These are phyloP conservation scores for Agrotis puta DNA, from an alignment of 2,888 invertebrate species.

Conservation along the genomic window DNA sequence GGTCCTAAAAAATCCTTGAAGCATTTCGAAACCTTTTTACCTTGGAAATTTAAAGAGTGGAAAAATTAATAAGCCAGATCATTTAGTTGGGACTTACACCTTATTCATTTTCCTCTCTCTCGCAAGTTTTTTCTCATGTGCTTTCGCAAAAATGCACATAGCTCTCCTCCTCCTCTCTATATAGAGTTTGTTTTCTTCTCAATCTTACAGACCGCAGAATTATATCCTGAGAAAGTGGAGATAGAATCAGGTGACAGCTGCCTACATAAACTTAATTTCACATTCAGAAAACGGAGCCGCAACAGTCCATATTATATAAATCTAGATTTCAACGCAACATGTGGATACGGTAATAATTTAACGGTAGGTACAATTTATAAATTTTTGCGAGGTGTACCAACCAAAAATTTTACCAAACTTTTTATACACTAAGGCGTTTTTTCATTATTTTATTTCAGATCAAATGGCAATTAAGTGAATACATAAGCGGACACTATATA, in stretches of 20 bases:
- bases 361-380: conserved; percentile 27
- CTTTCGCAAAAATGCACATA: too few species aligned
- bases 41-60: too few species aligned
- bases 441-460: conserved; percentile 29
- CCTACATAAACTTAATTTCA: conserved; percentile 19
- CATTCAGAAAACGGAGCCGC: conserved; percentile 41
- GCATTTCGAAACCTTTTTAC: too few species aligned
- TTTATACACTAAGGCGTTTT: too few species aligned
- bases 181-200: background rate
- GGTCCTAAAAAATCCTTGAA: too few species aligned
- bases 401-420: too few species aligned
- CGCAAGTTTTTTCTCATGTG: too few species aligned
- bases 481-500: conserved; percentile 39
- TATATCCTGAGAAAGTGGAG: conserved; percentile 32
- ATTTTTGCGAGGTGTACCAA: too few species aligned
- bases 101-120: too few species aligned
- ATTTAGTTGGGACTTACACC: too few species aligned
- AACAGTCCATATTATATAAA: conserved; percentile 45
- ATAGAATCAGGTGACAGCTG: conserved; percentile 26
- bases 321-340: conserved; percentile 38
- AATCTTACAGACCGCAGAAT: conserved; percentile 20
- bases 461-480: conserved; percentile 40
- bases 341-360: conserved; percentile 44
- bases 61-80: too few species aligned
- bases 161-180: too few species aligned